Base-by-base conservation (phyloP, 1,140 invertebrate genomes). In the Aphidius ervi region DNA sequence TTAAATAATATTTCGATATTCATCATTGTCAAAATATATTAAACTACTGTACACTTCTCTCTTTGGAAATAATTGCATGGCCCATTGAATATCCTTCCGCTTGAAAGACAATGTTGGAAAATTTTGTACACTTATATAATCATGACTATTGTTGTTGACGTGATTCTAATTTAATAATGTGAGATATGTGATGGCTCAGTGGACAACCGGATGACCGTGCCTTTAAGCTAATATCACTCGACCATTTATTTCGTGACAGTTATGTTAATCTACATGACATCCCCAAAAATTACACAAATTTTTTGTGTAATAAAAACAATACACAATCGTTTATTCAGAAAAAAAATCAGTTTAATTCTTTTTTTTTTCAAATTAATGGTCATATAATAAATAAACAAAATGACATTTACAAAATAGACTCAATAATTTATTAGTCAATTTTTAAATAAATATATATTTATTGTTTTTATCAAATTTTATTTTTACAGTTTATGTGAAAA, bases 61-160 rank as follows among this genome's bases (percentile, higher is more conserved):
- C 39, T 39, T 37, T 9, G 42, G 5, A 9, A 39, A 42, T 39
- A 20, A 46, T 52, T 20, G 56, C 23, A 43, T n/a, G 58, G 40
- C 20, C 62, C 53, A 63, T 59, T 63, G 62, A 56, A 63, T 63
- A 53, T 63, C 62, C 62, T 63, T 63, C 62, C 62, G 62, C 57
- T 63, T 50, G 41, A 41, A 43, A n/a, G 20, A 55, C 58, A 52
- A 47, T 43, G 47, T 9, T 41, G 31, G 47, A 10, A 31, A 57
- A 46, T 57, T 48, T 50, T 9, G 58, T 42, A 40, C 10, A 52
- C 45, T 48, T 20, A 50, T 52, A 49, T 55, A 46, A 60, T 59
- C 54, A 43, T 58, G 47, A 52, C 46, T 31, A 31, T 31, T 31
- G 23, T 31, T 31, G 23, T 31, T 31, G 23, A 31, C 4, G 20